Evolutionary conservation across 2,888 invertebrate species (phyloP).

Genomic region (Drosophila antonietae): DNA sequence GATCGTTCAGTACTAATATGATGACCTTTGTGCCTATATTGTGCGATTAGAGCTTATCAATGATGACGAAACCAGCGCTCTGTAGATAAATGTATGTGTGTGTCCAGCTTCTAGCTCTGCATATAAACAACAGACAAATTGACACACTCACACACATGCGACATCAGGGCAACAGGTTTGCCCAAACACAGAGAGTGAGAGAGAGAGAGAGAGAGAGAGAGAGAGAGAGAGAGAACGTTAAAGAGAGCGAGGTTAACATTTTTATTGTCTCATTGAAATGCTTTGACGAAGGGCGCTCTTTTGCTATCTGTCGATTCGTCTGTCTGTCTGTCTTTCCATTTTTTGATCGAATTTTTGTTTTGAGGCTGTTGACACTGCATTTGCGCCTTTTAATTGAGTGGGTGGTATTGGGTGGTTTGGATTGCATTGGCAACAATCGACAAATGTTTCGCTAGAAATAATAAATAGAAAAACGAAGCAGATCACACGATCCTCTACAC

Average conservation of each 20-base stretch:
- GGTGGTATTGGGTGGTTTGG: constrained; percentile 16
- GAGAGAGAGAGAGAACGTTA: neutral
- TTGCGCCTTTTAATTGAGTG: constrained; percentile 2
- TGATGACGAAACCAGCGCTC: constrained; percentile 43
- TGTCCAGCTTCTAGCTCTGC: constrained; percentile 15
- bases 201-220: constrained; percentile 25
- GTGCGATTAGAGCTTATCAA: constrained; percentile 51
- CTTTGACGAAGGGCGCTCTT: constrained; percentile 39
- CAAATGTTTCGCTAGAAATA: constrained; percentile 30
- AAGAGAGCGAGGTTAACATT: constrained; percentile 32
- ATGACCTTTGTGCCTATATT: constrained; percentile 43
- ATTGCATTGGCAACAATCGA: constrained; percentile 33
- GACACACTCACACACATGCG: constrained; percentile 8
- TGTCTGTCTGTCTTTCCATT: neutral
- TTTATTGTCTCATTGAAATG: constrained; percentile 41
- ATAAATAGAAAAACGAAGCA: constrained; percentile 34
- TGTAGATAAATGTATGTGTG: neutral
- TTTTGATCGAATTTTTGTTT: constrained; percentile 9
- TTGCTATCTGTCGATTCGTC: constrained; percentile 3
- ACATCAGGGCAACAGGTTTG: constrained; percentile 51
- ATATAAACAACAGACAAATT: constrained; percentile 26
- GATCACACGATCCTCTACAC: constrained; percentile 18
- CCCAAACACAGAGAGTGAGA: neutral
- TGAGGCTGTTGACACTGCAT: constrained; percentile 53
- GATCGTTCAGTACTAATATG: constrained; percentile 6